phyloP scores from a whole-genome alignment of 2,797 vertebrate genomes.

The Chiloscyllium punctatum region DNA sequence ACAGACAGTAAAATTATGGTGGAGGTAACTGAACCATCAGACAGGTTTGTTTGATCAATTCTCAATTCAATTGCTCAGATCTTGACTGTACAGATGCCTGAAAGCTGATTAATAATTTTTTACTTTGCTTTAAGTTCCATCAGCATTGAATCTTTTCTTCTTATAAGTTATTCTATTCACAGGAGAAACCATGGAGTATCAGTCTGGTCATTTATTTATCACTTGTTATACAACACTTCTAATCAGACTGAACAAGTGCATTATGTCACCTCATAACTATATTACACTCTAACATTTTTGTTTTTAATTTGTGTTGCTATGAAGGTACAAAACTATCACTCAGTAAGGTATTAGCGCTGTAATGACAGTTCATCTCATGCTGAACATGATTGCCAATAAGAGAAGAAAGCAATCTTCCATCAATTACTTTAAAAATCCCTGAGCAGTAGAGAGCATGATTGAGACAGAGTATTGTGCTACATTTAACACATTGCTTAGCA shows the following conservation, averaged over 20 bases:
- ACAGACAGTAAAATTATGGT: neutral
- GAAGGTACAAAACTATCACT: neutral
- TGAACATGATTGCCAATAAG: neutral
- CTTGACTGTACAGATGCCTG: neutral
- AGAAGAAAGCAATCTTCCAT: neutral
- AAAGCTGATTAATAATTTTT: neutral
- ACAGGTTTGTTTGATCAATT: neutral
- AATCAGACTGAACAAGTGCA: neutral
- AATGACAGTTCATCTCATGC: neutral
- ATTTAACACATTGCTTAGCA: neutral
- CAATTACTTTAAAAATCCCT: neutral
- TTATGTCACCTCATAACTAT: neutral
- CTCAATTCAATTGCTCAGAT: neutral
- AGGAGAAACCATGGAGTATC: neutral
- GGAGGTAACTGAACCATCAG: neutral
- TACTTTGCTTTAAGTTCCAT: neutral
- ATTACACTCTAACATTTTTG: neutral
- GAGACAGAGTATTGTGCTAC: neutral
- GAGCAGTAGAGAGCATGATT: neutral
- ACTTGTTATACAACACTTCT: neutral
- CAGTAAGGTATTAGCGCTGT: neutral
- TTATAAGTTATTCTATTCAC: neutral
- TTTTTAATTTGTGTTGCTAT: constrained; percentile 7
- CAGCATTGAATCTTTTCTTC: neutral
- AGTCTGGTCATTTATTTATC: neutral